These are phyloP conservation scores for Sebastiscus albofasciatus DNA, from an alignment of 2,797 vertebrate genomes.

Conservation along the genomic window DNA sequence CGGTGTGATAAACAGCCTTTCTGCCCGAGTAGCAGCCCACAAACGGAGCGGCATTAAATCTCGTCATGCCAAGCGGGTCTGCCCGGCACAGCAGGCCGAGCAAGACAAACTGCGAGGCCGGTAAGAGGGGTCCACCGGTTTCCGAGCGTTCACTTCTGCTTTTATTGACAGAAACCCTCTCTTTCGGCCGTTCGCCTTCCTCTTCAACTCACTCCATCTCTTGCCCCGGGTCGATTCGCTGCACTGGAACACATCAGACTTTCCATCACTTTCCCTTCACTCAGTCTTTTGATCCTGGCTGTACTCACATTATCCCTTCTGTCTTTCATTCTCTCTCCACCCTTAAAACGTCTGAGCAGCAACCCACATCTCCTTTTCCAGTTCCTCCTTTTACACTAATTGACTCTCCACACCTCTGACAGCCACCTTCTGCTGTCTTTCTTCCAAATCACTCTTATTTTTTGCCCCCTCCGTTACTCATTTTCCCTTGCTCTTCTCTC, in stretches of 20 bases:
- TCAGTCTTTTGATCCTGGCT: slow-evolving; percentile 42
- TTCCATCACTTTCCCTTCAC: background rate
- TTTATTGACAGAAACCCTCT: slow-evolving; percentile 47
- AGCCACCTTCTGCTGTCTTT: slow-evolving; percentile 13
- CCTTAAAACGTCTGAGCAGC: slow-evolving; percentile 2
- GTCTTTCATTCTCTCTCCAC: slow-evolving; percentile 12
- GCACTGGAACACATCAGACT: slow-evolving; percentile 32
- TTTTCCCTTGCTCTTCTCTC: background rate
- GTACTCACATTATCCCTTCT: background rate
- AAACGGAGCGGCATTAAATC: slow-evolving; percentile 60
- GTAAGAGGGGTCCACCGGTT: background rate
- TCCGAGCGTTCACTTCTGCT: slow-evolving; percentile 33
- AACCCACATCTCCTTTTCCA: background rate
- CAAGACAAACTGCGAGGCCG: slow-evolving; percentile 29
- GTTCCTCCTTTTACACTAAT: slow-evolving; percentile 28
- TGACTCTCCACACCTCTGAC: slow-evolving; percentile 38
- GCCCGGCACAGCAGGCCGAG: slow-evolving; percentile 22
- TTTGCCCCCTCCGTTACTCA: background rate
- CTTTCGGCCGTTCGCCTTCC: background rate
- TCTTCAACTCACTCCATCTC: slow-evolving; percentile 10
- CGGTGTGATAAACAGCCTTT: slow-evolving; percentile 32
- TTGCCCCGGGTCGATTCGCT: slow-evolving; percentile 25
- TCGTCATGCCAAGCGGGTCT: slow-evolving; percentile 32
- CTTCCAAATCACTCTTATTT: slow-evolving; percentile 1
- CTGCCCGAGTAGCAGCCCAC: background rate